Conservation (phyloP, 2,113 vertebrate genomes). For the Equus quagga region DNA sequence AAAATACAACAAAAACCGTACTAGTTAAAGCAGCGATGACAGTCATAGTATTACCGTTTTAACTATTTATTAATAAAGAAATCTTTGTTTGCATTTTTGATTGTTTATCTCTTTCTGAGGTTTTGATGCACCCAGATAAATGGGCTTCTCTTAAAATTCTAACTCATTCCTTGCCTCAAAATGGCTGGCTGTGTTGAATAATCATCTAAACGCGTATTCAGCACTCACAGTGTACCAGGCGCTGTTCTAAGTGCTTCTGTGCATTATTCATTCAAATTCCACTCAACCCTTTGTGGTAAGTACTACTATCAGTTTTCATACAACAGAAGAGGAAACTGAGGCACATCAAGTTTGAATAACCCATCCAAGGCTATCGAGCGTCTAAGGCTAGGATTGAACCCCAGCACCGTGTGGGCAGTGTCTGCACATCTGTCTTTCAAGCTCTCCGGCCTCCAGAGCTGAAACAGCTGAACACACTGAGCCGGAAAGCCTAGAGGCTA, state of each 20-base stretch:
- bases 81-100: background rate
- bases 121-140: conserved; percentile 20
- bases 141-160: conserved; percentile 37
- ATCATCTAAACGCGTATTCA: background rate
- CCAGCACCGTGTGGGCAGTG: background rate
- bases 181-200: background rate
- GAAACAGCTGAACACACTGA: background rate
- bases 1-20: conserved; percentile 28
- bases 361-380: background rate
- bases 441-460: background rate
- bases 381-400: background rate
- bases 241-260: background rate
- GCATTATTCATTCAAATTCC: background rate
- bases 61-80: background rate
- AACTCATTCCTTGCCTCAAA: background rate
- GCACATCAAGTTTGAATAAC: background rate
- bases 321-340: conserved; percentile 16
- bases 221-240: background rate
- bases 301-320: background rate
- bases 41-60: background rate
- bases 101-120: background rate
- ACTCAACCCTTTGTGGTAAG: background rate
- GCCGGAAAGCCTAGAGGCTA: background rate
- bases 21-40: background rate
- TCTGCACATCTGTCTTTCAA: background rate